A percentile compares a stretch with the other conserved stretches of the same genome.
These are phyloP conservation scores for Lycaon pictus DNA, from an alignment of 2,113 vertebrate species.

Conservation along the genomic window DNA sequence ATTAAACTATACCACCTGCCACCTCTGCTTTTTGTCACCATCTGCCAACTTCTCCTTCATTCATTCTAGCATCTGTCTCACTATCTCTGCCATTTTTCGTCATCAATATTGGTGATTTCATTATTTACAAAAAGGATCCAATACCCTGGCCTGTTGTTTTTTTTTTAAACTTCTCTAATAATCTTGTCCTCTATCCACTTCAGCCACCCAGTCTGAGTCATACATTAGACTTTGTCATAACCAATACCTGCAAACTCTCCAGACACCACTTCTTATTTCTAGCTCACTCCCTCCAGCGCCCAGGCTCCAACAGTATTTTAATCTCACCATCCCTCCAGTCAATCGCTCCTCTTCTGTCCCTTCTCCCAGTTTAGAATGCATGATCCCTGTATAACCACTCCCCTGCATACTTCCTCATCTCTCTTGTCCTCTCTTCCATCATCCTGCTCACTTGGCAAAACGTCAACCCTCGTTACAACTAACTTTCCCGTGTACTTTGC, in stretches of 20 bases:
- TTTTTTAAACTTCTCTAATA: conserved; percentile 28
- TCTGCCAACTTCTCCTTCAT: neutral
- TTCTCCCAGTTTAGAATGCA: neutral
- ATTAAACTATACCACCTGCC: neutral
- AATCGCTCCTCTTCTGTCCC: neutral
- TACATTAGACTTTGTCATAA: neutral
- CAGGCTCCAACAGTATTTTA: too few relatives aligned
- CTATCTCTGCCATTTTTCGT: neutral
- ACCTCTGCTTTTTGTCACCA: neutral
- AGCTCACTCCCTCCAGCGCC: neutral
- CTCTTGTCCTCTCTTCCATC: neutral
- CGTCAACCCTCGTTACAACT: neutral
- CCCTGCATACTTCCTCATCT: neutral
- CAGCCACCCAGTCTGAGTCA: neutral
- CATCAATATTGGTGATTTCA: neutral
- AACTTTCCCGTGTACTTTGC: neutral
- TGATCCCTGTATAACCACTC: neutral
- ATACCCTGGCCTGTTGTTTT: neutral
- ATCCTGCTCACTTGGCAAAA: neutral
- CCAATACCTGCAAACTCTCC: neutral
- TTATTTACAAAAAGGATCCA: neutral
- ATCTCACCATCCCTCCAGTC: neutral
- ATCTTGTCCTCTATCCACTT: neutral
- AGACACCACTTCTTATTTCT: neutral
- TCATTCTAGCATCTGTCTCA: neutral